Conservation (phyloP, 2,113 vertebrate species). For the Grantiella picta region DNA sequence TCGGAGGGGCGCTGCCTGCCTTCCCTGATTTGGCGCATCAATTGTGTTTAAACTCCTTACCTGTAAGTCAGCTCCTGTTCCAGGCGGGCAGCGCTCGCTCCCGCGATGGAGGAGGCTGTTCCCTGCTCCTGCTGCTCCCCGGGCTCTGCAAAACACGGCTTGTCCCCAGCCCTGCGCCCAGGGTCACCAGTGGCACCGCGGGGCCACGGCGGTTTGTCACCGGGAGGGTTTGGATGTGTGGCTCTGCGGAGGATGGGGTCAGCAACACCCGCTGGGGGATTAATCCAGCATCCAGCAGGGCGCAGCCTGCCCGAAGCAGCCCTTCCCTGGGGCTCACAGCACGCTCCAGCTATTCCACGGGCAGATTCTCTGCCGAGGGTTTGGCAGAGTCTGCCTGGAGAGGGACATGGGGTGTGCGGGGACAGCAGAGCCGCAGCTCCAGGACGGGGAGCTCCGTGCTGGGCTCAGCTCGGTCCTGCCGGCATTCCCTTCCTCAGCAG, state of each 20-base stretch:
- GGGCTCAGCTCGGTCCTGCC: background rate
- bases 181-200: rapidly evolving
- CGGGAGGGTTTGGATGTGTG: background rate
- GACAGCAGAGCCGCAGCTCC: background rate
- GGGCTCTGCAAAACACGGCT: background rate
- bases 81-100: background rate
- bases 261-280: rapidly evolving
- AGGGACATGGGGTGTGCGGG: rapidly evolving
- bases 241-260: background rate
- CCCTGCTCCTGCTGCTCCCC: background rate
- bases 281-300: background rate
- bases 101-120: background rate
- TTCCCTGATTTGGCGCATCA: conserved; percentile 18
- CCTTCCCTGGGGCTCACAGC: background rate
- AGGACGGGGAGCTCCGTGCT: background rate
- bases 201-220: rapidly evolving
- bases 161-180: background rate
- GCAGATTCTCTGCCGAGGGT: rapidly evolving
- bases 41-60: background rate
- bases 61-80: background rate
- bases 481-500: rapidly evolving
- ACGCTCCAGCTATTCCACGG: background rate
- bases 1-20: conserved; percentile 26
- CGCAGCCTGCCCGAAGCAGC: background rate
- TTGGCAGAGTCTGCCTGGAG: background rate